A percentile compares a stretch with the other conserved stretches of the same genome.
phyloP scores from a whole-genome alignment of 1,140 invertebrate species.

The Brachionus sp. region DNA sequence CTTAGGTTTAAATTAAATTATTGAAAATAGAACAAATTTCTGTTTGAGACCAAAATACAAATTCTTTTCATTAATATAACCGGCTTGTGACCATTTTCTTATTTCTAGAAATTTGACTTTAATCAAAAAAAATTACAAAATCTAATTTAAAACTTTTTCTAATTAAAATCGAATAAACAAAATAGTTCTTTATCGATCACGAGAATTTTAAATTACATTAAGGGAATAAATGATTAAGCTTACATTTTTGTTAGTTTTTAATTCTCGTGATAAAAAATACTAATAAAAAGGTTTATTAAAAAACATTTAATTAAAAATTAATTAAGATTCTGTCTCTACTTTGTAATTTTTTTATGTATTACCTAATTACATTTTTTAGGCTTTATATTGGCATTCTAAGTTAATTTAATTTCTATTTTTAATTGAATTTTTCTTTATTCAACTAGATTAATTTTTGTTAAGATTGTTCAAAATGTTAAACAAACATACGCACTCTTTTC shows the following conservation, averaged over 20 bases:
- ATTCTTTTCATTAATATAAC: neutral
- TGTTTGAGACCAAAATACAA: neutral
- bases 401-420: slow-evolving; percentile 6
- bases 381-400: slow-evolving; percentile 2
- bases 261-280: slow-evolving; percentile 22
- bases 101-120: neutral
- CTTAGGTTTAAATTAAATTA: neutral
- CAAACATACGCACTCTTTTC: neutral
- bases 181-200: neutral
- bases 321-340: neutral
- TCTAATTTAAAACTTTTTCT: neutral
- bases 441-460: neutral
- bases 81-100: neutral
- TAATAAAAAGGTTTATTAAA: neutral
- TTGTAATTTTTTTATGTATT: neutral
- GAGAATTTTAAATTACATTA: neutral
- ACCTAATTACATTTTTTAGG: slow-evolving; percentile 20
- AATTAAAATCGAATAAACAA: neutral
- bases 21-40: neutral
- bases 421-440: neutral
- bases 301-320: slow-evolving; percentile 5
- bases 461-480: neutral
- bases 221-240: neutral
- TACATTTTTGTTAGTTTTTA: neutral
- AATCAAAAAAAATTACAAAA: neutral